These are phyloP conservation scores for Cyrtodaria siliqua DNA, from an alignment of 2,888 invertebrate genomes.

Conservation along the genomic window DNA sequence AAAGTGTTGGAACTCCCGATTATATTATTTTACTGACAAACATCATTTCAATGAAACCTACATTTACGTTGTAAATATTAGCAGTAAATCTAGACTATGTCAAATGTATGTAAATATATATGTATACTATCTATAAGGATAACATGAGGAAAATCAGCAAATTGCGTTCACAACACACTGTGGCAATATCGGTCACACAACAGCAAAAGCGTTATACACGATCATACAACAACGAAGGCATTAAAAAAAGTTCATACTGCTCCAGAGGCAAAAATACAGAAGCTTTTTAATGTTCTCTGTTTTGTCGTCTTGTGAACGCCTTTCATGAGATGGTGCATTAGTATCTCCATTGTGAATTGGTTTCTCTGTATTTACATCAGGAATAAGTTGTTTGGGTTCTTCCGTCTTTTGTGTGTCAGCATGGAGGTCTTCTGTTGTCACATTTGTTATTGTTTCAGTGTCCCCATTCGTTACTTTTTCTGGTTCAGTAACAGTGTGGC, in stretches of 20 bases:
- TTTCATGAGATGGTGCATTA: background rate
- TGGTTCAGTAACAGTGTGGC: background rate
- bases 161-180: too few species aligned
- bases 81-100: too few species aligned
- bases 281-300: slow-evolving; percentile 32
- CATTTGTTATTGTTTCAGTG: too few species aligned
- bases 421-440: background rate
- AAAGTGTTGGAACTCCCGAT: too few species aligned
- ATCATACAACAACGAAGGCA: slow-evolving; percentile 30
- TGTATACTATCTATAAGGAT: too few species aligned
- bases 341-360: background rate
- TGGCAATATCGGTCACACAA: too few species aligned
- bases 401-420: background rate
- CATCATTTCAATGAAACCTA: too few species aligned
- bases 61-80: too few species aligned
- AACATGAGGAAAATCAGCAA: too few species aligned
- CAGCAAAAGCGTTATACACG: background rate
- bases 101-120: too few species aligned
- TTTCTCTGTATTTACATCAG: background rate
- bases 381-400: background rate
- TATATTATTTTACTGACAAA: too few species aligned
- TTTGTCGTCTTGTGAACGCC: background rate
- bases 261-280: slow-evolving; percentile 46
- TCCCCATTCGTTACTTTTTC: background rate
- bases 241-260: too few species aligned